Evolutionary conservation across 2,888 invertebrate genomes (phyloP), one percentile per base, ranked within the genome.

Genomic region (Norana najaformis): DNA sequence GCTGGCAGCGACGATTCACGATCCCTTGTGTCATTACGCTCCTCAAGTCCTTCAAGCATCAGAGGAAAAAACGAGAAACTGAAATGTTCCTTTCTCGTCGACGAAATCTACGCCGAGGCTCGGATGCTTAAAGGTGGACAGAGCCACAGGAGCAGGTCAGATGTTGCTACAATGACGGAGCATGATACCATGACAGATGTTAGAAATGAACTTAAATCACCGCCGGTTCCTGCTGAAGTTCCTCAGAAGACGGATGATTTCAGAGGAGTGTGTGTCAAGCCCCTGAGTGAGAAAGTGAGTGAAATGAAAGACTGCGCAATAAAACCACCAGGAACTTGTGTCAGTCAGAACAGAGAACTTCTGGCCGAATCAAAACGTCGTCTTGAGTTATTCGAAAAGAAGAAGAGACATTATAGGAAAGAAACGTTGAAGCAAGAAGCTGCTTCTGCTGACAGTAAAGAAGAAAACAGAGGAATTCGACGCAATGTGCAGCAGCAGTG

Each of bases 21-120:
- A n/a, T 4, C 30, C 69, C 11, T 20, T 23, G 36, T 23, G 53
- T 53, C 53, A 53, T 85, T 85, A 35, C 34, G 35, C 23, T 35
- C 37, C 20, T 37, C 39, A 23, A 47, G 37, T 38, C 37, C 39
- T 41, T 83, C 85, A 30, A 41, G 38, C 20, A 18, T 35, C 34
- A 39, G 38, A 34, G 23, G n/a, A 85, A 83, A 85, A n/a, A 30
- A 34, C 5, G 89, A 41, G 85, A 39, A n/a, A 8, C 20, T 82
- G 83, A 91, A 90, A 39, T 91, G 38, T 69, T 89, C 90, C 13
- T 91, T 90, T 69, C 90, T 39, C 16, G 88, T 35, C 20, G 89
- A 90, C n/a, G 89, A 91, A 41, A 91, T 91, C 53, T 91, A 91
- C 69, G 90, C 89, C 20, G 88, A 89, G 37, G 91, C 91, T 69